Percentiles rank a stretch among this genome's conserved stretches.
Conservation (phyloP, 2,113 vertebrate species). For the Lampris megalopsis region DNA sequence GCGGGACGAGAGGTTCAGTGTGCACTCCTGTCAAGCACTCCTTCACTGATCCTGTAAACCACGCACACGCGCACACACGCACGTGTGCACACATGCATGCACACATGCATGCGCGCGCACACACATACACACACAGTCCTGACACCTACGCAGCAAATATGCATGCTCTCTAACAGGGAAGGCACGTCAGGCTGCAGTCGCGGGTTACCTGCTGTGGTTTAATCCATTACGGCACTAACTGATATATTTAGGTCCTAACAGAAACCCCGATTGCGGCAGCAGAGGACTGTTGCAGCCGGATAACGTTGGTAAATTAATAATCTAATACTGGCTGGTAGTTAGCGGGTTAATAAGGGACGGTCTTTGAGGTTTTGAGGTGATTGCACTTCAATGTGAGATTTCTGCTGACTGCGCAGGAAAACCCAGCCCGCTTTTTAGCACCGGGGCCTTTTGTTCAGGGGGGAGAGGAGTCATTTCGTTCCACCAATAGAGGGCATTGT, state of each 20-base stretch:
- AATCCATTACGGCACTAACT: constrained; percentile 77
- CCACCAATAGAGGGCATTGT: constrained; percentile 81
- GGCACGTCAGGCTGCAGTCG: constrained; percentile 51
- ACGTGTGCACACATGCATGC: constrained; percentile 20
- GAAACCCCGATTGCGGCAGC: constrained; percentile 65
- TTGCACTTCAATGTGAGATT: constrained; percentile 80
- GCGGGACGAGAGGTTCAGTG: constrained; percentile 73
- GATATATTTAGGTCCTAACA: constrained; percentile 73
- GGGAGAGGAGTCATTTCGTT: constrained; percentile 32
- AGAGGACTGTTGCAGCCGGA: constrained; percentile 67
- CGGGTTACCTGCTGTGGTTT: constrained; percentile 66
- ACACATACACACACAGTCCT: constrained; percentile 13
- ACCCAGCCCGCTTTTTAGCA: constrained; percentile 48
- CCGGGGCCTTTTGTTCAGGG: constrained; percentile 55
- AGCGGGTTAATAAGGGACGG: constrained; percentile 75
- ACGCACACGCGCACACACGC: constrained; percentile 33
- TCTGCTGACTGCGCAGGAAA: constrained; percentile 80
- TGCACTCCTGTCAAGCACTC: constrained; percentile 79
- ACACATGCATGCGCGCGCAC: background rate
- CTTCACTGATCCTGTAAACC: constrained; percentile 74
- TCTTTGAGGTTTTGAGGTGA: constrained; percentile 77
- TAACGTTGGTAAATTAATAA: constrained; percentile 77
- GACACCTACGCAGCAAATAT: constrained; percentile 45
- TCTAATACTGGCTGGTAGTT: constrained; percentile 69
- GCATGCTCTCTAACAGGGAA: constrained; percentile 50